Evolutionary conservation across 2,888 invertebrate genomes (phyloP).

Genomic region (Geophilus truncorum): DNA sequence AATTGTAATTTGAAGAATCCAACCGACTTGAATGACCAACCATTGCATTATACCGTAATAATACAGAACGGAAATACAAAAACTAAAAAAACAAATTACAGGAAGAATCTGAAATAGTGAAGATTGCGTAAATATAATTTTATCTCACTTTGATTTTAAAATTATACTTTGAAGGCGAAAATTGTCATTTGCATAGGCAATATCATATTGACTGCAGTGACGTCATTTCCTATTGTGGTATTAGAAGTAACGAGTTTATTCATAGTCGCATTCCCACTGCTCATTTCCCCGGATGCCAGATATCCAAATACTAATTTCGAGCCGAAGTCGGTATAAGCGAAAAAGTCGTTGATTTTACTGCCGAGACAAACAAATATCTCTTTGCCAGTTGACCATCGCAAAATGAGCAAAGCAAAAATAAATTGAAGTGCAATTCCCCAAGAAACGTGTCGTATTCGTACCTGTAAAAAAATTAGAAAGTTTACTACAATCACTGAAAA

Average conservation of each 20-base stretch:
- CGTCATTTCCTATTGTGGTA: too few species aligned
- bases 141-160: background rate
- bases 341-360: background rate
- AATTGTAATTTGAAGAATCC: background rate
- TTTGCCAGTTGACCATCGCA: background rate
- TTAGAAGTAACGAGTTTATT: too few species aligned
- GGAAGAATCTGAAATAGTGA: background rate
- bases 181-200: too few species aligned
- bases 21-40: background rate
- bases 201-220: too few species aligned
- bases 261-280: too few species aligned
- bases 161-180: background rate
- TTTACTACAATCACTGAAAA: background rate
- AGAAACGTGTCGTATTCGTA: conserved; percentile 77
- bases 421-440: background rate
- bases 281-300: background rate
- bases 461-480: conserved; percentile 51
- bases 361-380: background rate
- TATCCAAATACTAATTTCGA: background rate
- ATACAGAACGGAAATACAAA: background rate
- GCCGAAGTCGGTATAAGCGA: background rate
- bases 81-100: background rate
- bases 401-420: background rate
- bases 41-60: conserved; percentile 25
- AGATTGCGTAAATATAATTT: background rate